These are phyloP conservation scores for Cyclophora punctaria DNA, from an alignment of 2,888 invertebrate genomes.

Conservation along the genomic window DNA sequence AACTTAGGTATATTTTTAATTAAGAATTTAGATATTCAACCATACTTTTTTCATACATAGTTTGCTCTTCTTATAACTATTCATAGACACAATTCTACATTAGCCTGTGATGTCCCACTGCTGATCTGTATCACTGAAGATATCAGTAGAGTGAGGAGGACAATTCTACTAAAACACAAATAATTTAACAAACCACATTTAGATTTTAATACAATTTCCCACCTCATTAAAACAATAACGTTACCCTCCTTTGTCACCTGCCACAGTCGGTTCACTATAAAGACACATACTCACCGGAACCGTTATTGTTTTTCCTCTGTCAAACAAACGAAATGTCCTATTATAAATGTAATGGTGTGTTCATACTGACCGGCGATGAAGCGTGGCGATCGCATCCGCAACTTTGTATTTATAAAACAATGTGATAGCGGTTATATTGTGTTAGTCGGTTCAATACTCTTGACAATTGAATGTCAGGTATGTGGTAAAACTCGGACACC, in stretches of 20 bases:
- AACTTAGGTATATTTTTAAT: too few species aligned
- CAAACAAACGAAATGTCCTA: constrained; percentile 33
- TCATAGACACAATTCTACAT: too few species aligned
- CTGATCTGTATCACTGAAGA: too few species aligned
- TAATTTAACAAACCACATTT: too few species aligned
- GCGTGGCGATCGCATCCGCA: constrained; percentile 48
- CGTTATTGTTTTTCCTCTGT: constrained; percentile 46
- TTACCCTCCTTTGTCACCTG: neutral
- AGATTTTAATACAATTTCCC: neutral
- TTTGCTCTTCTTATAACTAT: too few species aligned
- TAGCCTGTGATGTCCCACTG: too few species aligned
- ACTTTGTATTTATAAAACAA: constrained; percentile 52
- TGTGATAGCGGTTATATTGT: constrained; percentile 31
- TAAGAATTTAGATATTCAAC: too few species aligned
- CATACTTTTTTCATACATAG: too few species aligned
- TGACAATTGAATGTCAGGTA: too few species aligned
- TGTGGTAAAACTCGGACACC: too few species aligned
- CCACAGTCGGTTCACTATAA: constrained; percentile 1
- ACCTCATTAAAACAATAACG: constrained; percentile 4
- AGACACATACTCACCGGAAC: constrained; percentile 32
- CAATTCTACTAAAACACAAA: too few species aligned
- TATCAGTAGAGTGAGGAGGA: too few species aligned
- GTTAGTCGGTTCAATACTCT: constrained; percentile 29
- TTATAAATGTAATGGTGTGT: constrained; percentile 31
- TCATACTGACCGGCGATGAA: constrained; percentile 46